These are phyloP conservation scores for Tenebrosternarchus preto DNA, from an alignment of 2,113 vertebrate genomes.

Conservation along the genomic window DNA sequence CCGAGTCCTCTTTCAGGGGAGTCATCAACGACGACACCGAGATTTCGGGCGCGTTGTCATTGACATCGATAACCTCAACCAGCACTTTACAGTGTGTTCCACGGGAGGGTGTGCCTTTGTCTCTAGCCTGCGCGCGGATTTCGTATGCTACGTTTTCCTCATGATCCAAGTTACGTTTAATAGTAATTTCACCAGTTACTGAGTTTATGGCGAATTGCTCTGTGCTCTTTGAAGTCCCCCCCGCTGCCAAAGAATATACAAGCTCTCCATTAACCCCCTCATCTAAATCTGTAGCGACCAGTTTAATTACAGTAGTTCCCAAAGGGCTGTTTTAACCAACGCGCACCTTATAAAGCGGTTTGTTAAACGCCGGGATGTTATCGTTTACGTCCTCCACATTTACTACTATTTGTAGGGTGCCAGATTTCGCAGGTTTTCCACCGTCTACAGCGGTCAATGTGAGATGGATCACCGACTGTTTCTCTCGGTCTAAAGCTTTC, in stretches of 20 bases:
- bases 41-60: constrained; percentile 82
- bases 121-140: constrained; percentile 75
- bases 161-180: constrained; percentile 74
- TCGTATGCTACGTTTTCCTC: constrained; percentile 77
- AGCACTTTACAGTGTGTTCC: constrained; percentile 76
- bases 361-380: constrained; percentile 77
- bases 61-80: constrained; percentile 77
- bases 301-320: constrained; percentile 61
- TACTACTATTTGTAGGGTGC: constrained; percentile 71
- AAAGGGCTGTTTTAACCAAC: constrained; percentile 69
- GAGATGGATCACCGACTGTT: constrained; percentile 64
- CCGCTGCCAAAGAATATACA: constrained; percentile 62
- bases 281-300: constrained; percentile 78
- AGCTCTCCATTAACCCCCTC: constrained; percentile 74
- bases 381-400: constrained; percentile 80
- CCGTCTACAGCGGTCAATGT: constrained; percentile 72
- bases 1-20: constrained; percentile 71
- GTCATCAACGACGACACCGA: constrained; percentile 70
- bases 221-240: constrained; percentile 51
- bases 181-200: constrained; percentile 57
- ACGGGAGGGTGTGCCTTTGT: constrained; percentile 71
- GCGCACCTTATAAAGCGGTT: constrained; percentile 68
- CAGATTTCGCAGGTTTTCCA: constrained; percentile 68
- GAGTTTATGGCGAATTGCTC: constrained; percentile 73
- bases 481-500: constrained; percentile 78